Base-by-base conservation (phyloP, 2,797 vertebrate species). In the Sphenopsis melanotis region DNA sequence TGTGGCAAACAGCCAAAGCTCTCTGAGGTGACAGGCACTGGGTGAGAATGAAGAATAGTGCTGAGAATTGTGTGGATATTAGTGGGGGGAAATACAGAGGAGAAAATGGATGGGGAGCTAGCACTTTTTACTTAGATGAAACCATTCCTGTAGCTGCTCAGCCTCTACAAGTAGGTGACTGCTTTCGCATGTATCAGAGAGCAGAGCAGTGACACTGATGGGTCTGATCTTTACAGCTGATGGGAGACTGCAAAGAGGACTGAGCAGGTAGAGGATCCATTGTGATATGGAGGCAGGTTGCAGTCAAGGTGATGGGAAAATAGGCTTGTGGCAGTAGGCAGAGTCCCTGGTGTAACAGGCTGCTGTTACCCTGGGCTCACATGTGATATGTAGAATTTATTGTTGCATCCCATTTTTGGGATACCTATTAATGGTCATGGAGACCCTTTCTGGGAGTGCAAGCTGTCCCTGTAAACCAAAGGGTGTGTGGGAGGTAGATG, bases 321-420 rank as follows among this genome's bases (percentile, higher is more conserved):
- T 6, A 61, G 17, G 10, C 11, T 30, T 39, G 37, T 44, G 37
- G 61, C 27, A 52, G 21, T 7, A 20, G 27, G 47, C 49, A 59
- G 39, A 63, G 30, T 37, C 5, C 8, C 24, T 47, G 30, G 12
- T 34, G 32, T 24, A 14, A 34, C 10, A 1, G 1, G 3, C 6
- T 39, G 18, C 19, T 57, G 21, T 9, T 90, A 27, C 26, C 12
- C 5, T 32, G 53, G 29, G 16, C 18, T 83, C 21, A 19, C 5
- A 32, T 21, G 11, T 9, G 18, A 34, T 16, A 15, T 0, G 1
- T 7, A 41, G 42, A 74, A 39, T 16, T 36, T 16, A 26, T 66
- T 61, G 5, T 18, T 61, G 2, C 11, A 37, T 24, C 27, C 53
- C 4, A 0, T 0, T 37, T 84, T 81, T 69, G 29, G 20, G n/a